These are phyloP conservation scores for Phallusia fumigata DNA, from an alignment of 23 tunicate genomes.

Conservation along the genomic window DNA sequence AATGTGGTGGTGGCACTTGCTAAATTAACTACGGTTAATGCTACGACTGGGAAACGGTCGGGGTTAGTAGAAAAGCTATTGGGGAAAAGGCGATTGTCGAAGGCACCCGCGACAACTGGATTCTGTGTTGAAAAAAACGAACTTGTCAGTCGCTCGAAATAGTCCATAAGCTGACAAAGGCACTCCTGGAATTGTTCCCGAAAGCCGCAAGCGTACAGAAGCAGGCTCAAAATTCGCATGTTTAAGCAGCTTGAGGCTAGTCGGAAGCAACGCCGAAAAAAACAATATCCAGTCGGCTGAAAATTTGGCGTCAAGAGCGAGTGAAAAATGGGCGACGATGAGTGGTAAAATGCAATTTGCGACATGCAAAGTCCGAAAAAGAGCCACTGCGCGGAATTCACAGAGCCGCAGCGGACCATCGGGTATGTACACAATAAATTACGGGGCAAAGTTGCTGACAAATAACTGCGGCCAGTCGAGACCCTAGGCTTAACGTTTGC, in stretches of 20 bases:
- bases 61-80: not conserved
- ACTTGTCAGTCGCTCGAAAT: too few species aligned
- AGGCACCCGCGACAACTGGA: not conserved
- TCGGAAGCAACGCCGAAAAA: not conserved
- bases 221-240: not conserved
- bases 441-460: not conserved
- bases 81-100: not conserved
- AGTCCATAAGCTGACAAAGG: not conserved
- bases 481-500: not conserved
- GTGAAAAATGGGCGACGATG: not conserved
- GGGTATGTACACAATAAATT: not conserved
- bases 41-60: constrained; percentile 1
- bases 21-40: not conserved
- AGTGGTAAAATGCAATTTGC: not conserved
- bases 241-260: constrained; percentile 3
- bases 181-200: not conserved
- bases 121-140: not conserved
- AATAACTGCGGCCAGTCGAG: not conserved
- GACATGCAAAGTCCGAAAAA: not conserved
- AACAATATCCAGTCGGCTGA: not conserved
- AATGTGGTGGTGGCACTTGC: not conserved
- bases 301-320: not conserved
- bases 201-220: not conserved
- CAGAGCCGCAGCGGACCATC: not conserved
- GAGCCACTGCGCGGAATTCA: too few species aligned